phyloP scores from a whole-genome alignment of 1,140 invertebrate species.

The Trinorchestia longiramus region DNA sequence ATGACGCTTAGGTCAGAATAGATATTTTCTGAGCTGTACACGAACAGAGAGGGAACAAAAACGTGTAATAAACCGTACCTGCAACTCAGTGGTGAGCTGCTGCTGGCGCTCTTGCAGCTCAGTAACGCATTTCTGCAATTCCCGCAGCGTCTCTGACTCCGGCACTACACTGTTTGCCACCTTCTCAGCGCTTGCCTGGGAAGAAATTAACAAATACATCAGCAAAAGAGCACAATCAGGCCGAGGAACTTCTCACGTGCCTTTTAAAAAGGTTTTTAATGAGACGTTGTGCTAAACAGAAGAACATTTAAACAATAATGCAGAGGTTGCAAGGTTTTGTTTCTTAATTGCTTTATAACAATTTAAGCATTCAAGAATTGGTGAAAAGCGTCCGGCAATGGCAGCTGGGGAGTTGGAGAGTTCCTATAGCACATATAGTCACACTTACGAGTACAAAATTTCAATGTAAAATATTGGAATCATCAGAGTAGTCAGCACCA shows the following conservation, averaged over 20 bases:
- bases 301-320: neutral
- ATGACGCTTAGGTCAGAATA: no score
- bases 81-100: constrained; percentile 33
- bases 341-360: no score
- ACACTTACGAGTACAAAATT: no score
- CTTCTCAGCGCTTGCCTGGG: constrained; percentile 31
- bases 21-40: no score
- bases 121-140: neutral
- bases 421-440: no score
- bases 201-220: neutral
- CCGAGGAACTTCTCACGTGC: neutral
- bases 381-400: no score
- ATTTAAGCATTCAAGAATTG: no score
- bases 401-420: no score
- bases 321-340: no score
- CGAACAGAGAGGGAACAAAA: neutral
- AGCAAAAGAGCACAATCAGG: neutral
- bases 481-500: no score
- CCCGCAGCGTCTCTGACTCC: neutral
- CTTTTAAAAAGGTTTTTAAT: neutral
- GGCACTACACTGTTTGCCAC: neutral
- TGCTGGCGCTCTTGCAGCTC: constrained; percentile 21
- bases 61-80: neutral
- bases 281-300: neutral
- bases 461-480: no score